phyloP scores from a whole-genome alignment of 2,113 vertebrate genomes.

The Myanophis thanlyinensis region DNA sequence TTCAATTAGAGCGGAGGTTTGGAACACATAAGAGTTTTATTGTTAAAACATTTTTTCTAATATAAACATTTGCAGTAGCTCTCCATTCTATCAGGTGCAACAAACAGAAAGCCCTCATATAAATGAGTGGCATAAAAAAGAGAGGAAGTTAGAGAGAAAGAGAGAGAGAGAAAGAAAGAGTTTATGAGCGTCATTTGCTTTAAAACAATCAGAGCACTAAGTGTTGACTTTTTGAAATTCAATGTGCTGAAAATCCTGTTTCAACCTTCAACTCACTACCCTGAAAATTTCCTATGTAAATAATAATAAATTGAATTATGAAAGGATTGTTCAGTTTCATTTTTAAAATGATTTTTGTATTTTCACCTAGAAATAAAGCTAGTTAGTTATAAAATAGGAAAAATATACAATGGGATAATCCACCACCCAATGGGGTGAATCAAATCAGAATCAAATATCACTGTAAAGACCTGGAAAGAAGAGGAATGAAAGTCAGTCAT shows the following conservation, averaged over 20 bases:
- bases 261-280: neutral
- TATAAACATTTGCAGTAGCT: neutral
- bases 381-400: neutral
- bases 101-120: conserved; percentile 20
- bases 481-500: too few relatives aligned
- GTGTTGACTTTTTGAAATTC: conserved; percentile 3
- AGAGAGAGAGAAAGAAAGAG: neutral
- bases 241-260: neutral
- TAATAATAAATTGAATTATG: neutral
- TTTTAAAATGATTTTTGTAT: neutral
- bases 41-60: neutral
- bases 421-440: neutral
- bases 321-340: neutral
- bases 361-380: neutral
- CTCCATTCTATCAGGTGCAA: neutral
- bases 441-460: neutral
- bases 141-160: neutral
- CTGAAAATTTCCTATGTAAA: neutral
- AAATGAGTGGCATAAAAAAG: neutral
- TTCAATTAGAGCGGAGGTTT: neutral
- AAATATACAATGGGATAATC: neutral
- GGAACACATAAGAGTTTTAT: neutral
- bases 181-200: neutral
- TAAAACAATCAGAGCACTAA: neutral
- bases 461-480: neutral